These are phyloP conservation scores for Eremobia ochroleuca DNA, from an alignment of 2,888 invertebrate species.

Conservation along the genomic window DNA sequence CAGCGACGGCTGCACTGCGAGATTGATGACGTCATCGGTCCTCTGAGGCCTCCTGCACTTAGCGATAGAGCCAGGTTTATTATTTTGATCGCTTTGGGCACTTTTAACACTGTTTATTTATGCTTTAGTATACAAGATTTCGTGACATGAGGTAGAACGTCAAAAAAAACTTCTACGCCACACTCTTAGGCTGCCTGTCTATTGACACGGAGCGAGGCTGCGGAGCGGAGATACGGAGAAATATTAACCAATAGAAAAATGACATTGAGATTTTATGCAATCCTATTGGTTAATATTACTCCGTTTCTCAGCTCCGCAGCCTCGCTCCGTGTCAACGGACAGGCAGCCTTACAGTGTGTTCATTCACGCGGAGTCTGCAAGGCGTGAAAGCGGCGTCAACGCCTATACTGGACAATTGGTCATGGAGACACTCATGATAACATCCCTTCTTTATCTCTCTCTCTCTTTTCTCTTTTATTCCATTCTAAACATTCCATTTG, in stretches of 20 bases:
- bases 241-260: too few relatives aligned
- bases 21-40: constrained; percentile 91
- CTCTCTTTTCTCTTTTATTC: background rate
- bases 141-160: background rate
- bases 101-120: background rate
- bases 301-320: too few relatives aligned
- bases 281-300: too few relatives aligned
- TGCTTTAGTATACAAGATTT: background rate
- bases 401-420: background rate
- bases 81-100: background rate
- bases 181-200: too few relatives aligned
- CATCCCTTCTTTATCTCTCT: background rate
- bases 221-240: too few relatives aligned
- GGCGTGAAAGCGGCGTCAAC: background rate
- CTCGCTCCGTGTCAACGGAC: too few relatives aligned
- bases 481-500: background rate
- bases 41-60: constrained; percentile 88
- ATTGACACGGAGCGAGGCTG: too few relatives aligned
- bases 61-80: constrained; percentile 89
- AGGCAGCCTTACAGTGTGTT: too few relatives aligned
- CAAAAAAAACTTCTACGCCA: background rate
- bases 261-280: too few relatives aligned
- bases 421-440: background rate
- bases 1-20: constrained; percentile 91
- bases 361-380: background rate